These are phyloP conservation scores for Gobiocypris rarus DNA, from an alignment of 2,113 vertebrate genomes.

Conservation along the genomic window DNA sequence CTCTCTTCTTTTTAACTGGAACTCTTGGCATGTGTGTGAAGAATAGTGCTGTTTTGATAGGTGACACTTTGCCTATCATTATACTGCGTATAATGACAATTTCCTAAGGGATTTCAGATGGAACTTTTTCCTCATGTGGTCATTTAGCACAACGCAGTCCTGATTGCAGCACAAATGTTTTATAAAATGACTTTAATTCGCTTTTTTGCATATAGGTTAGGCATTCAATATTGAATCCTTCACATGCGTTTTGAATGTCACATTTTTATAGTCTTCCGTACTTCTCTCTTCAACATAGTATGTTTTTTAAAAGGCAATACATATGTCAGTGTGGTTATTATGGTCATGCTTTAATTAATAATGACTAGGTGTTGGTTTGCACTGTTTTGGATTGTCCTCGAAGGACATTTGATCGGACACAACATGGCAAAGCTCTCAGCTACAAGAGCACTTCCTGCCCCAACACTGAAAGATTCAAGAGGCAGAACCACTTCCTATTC, in stretches of 20 bases:
- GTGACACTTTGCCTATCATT: background rate
- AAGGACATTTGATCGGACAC: constrained; percentile 66
- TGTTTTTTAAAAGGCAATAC: constrained; percentile 63
- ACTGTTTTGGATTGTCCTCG: constrained; percentile 65
- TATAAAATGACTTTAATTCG: background rate
- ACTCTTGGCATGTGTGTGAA: constrained; percentile 6
- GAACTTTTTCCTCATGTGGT: background rate
- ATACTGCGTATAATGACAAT: constrained; percentile 6
- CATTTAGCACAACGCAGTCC: background rate
- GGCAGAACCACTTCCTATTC: constrained; percentile 56
- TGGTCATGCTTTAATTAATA: constrained; percentile 81
- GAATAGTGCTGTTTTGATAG: background rate
- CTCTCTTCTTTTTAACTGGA: background rate
- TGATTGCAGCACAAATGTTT: background rate
- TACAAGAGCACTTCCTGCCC: constrained; percentile 57
- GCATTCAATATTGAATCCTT: background rate
- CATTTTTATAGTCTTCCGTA: constrained; percentile 47
- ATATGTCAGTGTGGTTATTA: constrained; percentile 64
- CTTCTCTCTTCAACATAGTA: constrained; percentile 58
- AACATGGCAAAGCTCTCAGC: constrained; percentile 57
- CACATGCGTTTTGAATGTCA: background rate
- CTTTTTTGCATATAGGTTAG: background rate
- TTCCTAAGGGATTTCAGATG: background rate
- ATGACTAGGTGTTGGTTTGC: constrained; percentile 77
- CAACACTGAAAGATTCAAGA: constrained; percentile 63